A percentile compares a stretch with the other conserved stretches of the same genome.
Evolutionary conservation across 2,113 vertebrate species (phyloP).

Genomic region (Carassius carassius): DNA sequence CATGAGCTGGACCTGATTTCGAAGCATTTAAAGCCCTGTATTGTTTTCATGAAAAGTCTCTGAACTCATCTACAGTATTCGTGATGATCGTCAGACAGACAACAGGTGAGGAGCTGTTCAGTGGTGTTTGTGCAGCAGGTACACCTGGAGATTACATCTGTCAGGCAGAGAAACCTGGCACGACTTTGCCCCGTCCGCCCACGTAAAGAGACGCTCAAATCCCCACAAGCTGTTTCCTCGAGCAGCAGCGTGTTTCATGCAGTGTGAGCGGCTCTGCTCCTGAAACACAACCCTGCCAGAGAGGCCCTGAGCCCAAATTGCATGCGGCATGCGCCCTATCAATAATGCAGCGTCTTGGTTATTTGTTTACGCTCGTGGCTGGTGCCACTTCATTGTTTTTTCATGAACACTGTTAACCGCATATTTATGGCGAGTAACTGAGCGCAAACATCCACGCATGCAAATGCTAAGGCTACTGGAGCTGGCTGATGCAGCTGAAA

Average conservation of each 20-base stretch:
- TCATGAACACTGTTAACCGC: conserved; percentile 71
- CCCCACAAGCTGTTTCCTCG: conserved; percentile 32
- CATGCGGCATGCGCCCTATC: conserved; percentile 47
- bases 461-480: conserved; percentile 34
- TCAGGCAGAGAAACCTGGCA: conserved; percentile 45
- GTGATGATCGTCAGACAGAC: background rate
- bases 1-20: background rate
- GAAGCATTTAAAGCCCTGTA: too few relatives aligned
- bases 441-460: conserved; percentile 44
- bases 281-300: background rate
- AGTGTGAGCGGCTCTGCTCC: background rate
- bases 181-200: background rate
- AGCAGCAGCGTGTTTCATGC: background rate
- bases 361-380: conserved; percentile 71
- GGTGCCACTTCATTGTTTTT: conserved; percentile 69
- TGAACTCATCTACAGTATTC: too few relatives aligned
- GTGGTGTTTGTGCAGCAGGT: background rate
- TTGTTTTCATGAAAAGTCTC: background rate
- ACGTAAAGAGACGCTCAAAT: conserved; percentile 16
- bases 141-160: conserved; percentile 45
- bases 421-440: conserved; percentile 71
- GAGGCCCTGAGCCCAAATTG: conserved; percentile 24
- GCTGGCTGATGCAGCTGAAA: background rate
- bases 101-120: background rate
- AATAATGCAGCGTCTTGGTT: conserved; percentile 67